These are phyloP conservation scores for Psophia crepitans DNA, from an alignment of 2,113 vertebrate genomes.

Conservation along the genomic window DNA sequence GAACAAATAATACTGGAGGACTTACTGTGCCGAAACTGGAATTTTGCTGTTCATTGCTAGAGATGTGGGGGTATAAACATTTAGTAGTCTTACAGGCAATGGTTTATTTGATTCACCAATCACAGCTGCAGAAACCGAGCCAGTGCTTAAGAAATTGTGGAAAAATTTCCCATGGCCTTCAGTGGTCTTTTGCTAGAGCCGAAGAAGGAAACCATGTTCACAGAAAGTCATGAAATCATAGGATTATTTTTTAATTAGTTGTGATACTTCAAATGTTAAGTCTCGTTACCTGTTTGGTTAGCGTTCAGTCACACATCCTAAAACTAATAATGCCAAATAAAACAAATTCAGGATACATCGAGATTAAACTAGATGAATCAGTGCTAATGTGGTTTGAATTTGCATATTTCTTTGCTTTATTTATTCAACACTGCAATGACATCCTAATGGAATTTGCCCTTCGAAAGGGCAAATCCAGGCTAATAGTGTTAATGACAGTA, in stretches of 20 bases:
- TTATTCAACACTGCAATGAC: slow-evolving; percentile 8
- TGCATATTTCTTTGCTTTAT: background rate
- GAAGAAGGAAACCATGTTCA: background rate
- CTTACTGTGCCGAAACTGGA: background rate
- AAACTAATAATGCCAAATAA: background rate
- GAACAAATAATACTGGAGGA: background rate
- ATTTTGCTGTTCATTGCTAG: background rate
- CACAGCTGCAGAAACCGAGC: background rate
- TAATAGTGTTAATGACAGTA: background rate
- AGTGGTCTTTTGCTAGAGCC: background rate
- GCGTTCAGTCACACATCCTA: background rate
- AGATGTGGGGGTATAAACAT: background rate
- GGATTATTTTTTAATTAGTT: background rate
- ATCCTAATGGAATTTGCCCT: background rate
- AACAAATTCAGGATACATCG: background rate
- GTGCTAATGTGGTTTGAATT: background rate
- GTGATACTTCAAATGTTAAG: background rate
- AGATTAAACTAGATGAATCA: background rate
- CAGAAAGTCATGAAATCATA: background rate
- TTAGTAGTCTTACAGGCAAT: background rate
- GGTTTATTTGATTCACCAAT: background rate
- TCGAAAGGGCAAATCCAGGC: background rate
- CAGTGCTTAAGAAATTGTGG: background rate
- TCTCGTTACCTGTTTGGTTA: background rate
- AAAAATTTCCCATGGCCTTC: background rate